A percentile compares a stretch with the other conserved stretches of the same genome.
Evolutionary conservation across 2,113 vertebrate genomes (phyloP).

Genomic region (Columbina picui): DNA sequence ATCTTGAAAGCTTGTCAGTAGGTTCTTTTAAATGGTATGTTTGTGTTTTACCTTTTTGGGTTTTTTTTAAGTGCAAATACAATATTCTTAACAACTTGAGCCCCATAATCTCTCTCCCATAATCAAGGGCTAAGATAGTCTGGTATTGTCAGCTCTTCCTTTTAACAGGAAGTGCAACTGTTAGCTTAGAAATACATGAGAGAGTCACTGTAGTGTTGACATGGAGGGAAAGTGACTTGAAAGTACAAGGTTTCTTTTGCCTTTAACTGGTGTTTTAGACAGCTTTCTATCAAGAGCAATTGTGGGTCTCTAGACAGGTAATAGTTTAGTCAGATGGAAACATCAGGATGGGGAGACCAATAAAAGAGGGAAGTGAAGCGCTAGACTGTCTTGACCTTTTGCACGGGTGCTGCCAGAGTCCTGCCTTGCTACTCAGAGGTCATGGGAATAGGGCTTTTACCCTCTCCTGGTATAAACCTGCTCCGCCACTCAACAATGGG

Average conservation of each 20-base stretch:
- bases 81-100: not conserved
- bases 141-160: not conserved
- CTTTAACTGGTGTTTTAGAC: not conserved
- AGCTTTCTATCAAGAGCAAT: not conserved
- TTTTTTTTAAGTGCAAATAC: not conserved
- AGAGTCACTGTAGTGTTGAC: not conserved
- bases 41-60: not conserved
- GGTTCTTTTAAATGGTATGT: not conserved
- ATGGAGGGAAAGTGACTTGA: not conserved
- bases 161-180: not conserved
- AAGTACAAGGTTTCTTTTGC: not conserved
- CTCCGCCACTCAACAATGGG: not conserved
- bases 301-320: not conserved
- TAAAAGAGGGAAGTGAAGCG: not conserved
- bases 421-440: not conserved
- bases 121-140: not conserved
- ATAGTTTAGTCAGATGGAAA: not conserved
- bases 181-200: not conserved
- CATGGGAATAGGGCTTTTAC: accelerated
- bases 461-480: not conserved
- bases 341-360: not conserved
- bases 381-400: not conserved
- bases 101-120: not conserved
- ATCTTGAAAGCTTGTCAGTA: not conserved
- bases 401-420: not conserved